Base-by-base conservation (phyloP, 2,113 vertebrate species). In the Grammatotria lemairii region DNA sequence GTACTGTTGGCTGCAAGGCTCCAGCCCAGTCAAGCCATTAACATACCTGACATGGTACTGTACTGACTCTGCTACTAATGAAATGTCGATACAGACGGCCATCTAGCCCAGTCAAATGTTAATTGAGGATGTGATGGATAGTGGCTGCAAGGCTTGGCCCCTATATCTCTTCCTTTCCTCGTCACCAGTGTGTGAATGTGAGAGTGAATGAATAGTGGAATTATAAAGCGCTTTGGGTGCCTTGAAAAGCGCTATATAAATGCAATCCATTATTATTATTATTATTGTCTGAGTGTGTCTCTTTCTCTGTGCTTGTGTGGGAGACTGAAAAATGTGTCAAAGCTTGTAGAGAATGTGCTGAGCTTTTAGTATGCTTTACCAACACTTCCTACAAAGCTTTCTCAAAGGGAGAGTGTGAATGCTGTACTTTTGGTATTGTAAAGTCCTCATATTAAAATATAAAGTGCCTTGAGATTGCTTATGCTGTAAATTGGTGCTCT, bases 111-210 rank as follows among this genome's bases (percentile, higher is more conserved):
- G 95, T 95, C 93, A 93, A 93, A 89, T 84, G 87, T 90, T 96
- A 95, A 95, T 94, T 93, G 87, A 88, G 87, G 91, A 87, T 65
- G 82, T 90, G 88, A 92, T 94, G 90, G 91, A 94, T 88, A 78
- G 79, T 21, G 28, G 85, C 45, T 81, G 54, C 47, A 40, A 65
- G 83, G 53, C 81, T 63, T 21, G 54, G 42, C 19, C 68, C 68
- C 38, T 54, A 19, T 83, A 60, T 84, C 10, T 87, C 78, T 53
- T 53, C 38, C 57, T 21, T 7, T 55, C 42, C 26, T 33, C 31
- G 19, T 9, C 23, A 57, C 55, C 55, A 57, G 55, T 0, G 23
- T 16, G 4, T 28, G 23, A 57, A 28, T 28, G 13, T 28, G 23
- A 28, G 55, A 57, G 4, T 57, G 55, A 57, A 57, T 57, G 23